Evolutionary conservation across 2,113 vertebrate species (phyloP).

Genomic region (Sceloporus tristichus): DNA sequence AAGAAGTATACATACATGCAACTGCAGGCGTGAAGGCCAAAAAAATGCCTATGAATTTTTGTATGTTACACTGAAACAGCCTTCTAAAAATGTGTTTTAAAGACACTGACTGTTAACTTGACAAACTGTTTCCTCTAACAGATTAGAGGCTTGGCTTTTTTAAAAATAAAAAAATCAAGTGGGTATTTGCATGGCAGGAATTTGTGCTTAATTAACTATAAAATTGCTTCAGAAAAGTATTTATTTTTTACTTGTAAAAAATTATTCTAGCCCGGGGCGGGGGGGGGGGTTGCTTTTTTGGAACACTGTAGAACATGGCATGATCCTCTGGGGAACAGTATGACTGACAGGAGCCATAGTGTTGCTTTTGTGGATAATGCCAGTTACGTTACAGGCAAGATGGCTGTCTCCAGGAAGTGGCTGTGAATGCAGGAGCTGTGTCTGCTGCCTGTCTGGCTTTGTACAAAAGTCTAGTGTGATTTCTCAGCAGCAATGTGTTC

Average conservation of each 20-base stretch:
- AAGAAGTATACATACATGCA: background rate
- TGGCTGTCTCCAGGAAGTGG: conserved; percentile 34
- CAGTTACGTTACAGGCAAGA: conserved; percentile 6
- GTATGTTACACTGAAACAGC: background rate
- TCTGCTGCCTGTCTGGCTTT: conserved; percentile 34
- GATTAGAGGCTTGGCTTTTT: background rate
- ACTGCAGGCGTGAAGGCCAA: background rate
- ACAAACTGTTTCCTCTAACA: background rate
- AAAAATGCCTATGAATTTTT: background rate
- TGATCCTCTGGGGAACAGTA: conserved; percentile 4
- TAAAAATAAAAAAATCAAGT: background rate
- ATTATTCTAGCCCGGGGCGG: background rate
- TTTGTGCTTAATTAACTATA: conserved; percentile 8
- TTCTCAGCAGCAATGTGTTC: background rate
- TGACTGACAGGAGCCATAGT: conserved; percentile 28
- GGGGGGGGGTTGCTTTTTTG: background rate
- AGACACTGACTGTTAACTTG: background rate
- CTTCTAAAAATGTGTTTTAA: background rate
- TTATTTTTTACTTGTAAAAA: background rate
- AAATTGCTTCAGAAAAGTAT: conserved; percentile 5
- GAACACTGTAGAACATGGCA: conserved; percentile 12
- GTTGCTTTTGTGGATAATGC: conserved; percentile 21
- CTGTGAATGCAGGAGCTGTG: conserved; percentile 1
- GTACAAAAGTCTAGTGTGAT: conserved; percentile 32
- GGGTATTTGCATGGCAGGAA: background rate